phyloP scores from a whole-genome alignment of 2,888 invertebrate species.

The Falcaria lacertinaria region DNA sequence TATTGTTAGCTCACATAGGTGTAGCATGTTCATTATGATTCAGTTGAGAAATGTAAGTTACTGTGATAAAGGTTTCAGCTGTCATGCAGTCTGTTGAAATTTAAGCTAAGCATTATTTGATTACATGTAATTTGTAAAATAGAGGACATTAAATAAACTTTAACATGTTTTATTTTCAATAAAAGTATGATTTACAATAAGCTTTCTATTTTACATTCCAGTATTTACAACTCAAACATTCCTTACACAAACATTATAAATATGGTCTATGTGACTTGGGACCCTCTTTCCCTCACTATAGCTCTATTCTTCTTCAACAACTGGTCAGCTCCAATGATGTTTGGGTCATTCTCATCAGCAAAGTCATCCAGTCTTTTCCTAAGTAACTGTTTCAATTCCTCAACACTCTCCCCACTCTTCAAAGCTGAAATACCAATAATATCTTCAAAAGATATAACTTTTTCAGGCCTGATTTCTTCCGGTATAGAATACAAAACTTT shows the following conservation, averaged over 20 bases:
- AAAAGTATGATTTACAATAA: conserved; percentile 23
- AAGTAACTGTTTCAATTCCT: conserved; percentile 80
- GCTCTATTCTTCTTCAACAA: conserved; percentile 67
- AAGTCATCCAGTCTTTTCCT: conserved; percentile 83
- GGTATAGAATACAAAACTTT: conserved; percentile 74
- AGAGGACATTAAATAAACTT: conserved; percentile 36
- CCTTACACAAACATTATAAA: conserved; percentile 15
- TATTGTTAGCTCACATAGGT: conserved; percentile 1
- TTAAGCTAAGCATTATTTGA: conserved; percentile 4
- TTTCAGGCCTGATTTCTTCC: conserved; percentile 83
- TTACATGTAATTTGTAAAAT: conserved; percentile 20
- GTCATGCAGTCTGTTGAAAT: conserved; percentile 1
- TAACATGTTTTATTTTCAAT: conserved; percentile 35
- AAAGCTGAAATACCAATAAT: conserved; percentile 88
- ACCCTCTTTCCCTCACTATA: conserved; percentile 75
- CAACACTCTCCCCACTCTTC: conserved; percentile 71
- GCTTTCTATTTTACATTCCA: conserved; percentile 15
- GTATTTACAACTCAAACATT: conserved; percentile 5
- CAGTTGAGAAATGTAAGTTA: conserved; percentile 14
- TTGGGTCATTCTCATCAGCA: conserved; percentile 75
- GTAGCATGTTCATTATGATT: conserved; percentile 5
- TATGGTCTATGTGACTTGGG: conserved; percentile 66
- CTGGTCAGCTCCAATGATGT: conserved; percentile 63
- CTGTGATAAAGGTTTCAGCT: conserved; percentile 38
- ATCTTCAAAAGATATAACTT: conserved; percentile 85